Conservation (phyloP, 2,888 invertebrate genomes). For the Chloromyia formosa region DNA sequence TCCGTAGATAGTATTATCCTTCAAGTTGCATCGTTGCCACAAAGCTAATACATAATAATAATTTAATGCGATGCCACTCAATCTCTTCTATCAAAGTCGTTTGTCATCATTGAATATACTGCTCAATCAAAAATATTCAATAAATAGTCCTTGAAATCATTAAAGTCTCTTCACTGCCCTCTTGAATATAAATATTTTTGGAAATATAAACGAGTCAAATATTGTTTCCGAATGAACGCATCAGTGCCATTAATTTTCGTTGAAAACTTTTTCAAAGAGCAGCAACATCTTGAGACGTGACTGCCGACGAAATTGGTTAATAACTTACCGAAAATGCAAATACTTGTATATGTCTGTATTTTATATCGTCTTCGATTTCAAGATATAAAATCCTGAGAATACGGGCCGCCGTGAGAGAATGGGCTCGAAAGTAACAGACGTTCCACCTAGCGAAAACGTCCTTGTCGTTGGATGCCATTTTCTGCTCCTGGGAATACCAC, state of each 20-base stretch:
- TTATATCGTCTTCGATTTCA: neutral
- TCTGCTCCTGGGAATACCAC: constrained; percentile 6
- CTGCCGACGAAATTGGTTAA: constrained; percentile 41
- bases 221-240: constrained; percentile 41
- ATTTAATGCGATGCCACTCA: too few relatives aligned
- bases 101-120: too few relatives aligned
- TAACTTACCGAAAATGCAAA: constrained; percentile 44
- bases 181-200: constrained; percentile 33
- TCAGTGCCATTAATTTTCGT: constrained; percentile 41
- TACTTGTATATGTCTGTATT: neutral
- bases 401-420: neutral
- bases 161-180: constrained; percentile 1
- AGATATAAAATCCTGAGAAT: neutral
- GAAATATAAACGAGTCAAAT: constrained; percentile 35
- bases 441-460: neutral
- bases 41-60: too few relatives aligned
- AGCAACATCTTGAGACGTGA: constrained; percentile 42
- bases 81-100: too few relatives aligned
- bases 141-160: constrained; percentile 38
- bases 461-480: neutral
- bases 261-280: constrained; percentile 37
- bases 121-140: constrained; percentile 19
- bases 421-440: neutral
- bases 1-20: too few relatives aligned
- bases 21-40: too few relatives aligned